Conservation (phyloP, 37 sponge, comb jelly and placozoan species). For the Geodia barretti region DNA sequence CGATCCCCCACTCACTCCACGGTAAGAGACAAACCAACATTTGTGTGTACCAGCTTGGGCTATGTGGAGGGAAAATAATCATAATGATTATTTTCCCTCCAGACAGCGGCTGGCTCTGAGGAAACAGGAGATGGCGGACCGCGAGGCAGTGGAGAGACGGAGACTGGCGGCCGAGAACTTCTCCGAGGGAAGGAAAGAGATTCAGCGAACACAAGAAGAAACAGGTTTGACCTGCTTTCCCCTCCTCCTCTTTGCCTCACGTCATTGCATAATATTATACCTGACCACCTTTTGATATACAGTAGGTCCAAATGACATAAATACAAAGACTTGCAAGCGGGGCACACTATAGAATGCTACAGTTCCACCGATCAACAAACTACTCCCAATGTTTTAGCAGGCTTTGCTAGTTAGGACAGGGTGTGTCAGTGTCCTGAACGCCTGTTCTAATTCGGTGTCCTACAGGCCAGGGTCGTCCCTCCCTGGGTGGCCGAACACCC, state of each 20-base stretch:
- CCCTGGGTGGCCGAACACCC: slow-evolving; percentile 92
- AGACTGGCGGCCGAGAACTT: slow-evolving; percentile 44
- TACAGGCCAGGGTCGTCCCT: slow-evolving; percentile 52
- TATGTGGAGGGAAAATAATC: too few species aligned
- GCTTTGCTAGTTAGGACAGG: background rate
- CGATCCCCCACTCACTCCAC: background rate
- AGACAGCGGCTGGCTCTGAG: slow-evolving; percentile 52
- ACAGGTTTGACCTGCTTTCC: slow-evolving; percentile 9
- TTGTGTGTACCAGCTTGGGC: too few species aligned
- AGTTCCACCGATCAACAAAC: too few species aligned
- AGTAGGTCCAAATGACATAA: too few species aligned
- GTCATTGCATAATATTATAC: too few species aligned
- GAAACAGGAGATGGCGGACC: slow-evolving; percentile 74
- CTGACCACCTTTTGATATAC: too few species aligned
- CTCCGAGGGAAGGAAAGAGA: slow-evolving; percentile 43
- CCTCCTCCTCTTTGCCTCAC: too few species aligned
- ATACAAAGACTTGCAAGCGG: too few species aligned
- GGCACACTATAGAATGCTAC: too few species aligned
- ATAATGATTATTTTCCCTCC: background rate
- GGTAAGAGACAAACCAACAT: too few species aligned
- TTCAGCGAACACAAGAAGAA: slow-evolving; percentile 37
- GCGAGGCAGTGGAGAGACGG: slow-evolving; percentile 69
- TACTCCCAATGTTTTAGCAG: too few species aligned
- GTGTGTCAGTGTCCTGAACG: background rate
- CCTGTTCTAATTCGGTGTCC: too few species aligned